Evolutionary conservation across 2,797 vertebrate genomes (phyloP).

Genomic region (Sebastiscus tertius): DNA sequence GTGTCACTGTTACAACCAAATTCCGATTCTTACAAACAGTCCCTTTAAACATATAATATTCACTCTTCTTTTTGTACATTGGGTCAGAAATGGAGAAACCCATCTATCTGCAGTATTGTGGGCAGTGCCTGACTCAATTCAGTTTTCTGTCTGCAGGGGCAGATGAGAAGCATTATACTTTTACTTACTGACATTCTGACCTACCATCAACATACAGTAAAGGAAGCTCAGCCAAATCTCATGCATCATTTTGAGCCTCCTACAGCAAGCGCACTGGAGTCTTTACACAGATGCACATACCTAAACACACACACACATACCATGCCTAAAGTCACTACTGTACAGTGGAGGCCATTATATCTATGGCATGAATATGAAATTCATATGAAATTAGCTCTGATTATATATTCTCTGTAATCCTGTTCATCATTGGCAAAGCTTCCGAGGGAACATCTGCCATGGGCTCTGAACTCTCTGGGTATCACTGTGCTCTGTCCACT

Average conservation of each 20-base stretch:
- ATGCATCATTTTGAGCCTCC: neutral
- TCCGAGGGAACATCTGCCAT: constrained; percentile 9
- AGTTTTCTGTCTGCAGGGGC: neutral
- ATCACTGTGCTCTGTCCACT: neutral
- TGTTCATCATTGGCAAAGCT: constrained; percentile 14
- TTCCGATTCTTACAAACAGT: too few relatives aligned
- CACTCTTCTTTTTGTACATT: neutral
- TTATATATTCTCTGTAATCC: constrained; percentile 22
- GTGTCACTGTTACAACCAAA: too few relatives aligned
- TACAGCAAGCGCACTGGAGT: neutral
- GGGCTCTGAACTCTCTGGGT: neutral
- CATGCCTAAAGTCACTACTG: neutral
- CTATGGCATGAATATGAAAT: neutral
- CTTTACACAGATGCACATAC: neutral
- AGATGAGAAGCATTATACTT: neutral
- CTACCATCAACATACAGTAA: neutral
- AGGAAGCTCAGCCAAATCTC: neutral
- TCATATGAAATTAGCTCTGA: constrained; percentile 21
- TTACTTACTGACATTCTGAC: neutral
- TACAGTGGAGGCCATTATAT: neutral
- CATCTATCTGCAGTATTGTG: neutral
- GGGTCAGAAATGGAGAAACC: neutral
- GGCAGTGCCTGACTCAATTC: neutral
- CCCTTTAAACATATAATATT: neutral
- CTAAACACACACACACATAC: neutral